phyloP scores from a whole-genome alignment of 2,797 vertebrate species.

The Tokudaia muenninki region DNA sequence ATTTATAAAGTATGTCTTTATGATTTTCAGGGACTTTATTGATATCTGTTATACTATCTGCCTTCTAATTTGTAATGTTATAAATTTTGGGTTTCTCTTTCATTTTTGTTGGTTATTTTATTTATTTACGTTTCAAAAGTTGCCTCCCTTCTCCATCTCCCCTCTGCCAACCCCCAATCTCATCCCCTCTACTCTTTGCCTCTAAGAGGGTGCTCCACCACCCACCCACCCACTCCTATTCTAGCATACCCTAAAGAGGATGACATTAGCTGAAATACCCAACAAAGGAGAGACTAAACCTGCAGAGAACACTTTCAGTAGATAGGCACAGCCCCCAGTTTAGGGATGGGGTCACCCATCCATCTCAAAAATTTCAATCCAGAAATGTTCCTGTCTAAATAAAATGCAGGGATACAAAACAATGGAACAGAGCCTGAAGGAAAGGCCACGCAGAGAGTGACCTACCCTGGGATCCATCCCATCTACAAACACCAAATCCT shows the following conservation, averaged over 20 bases:
- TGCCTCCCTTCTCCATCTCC: too few species aligned
- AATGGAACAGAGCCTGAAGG: too few species aligned
- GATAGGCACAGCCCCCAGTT: background rate
- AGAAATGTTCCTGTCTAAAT: too few species aligned
- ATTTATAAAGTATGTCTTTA: background rate
- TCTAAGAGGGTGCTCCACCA: background rate
- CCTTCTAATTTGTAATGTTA: background rate
- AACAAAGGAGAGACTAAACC: background rate
- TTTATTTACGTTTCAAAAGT: background rate
- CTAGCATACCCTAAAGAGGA: background rate
- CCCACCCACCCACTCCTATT: background rate
- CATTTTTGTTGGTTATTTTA: background rate
- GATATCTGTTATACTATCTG: background rate
- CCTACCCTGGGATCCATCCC: too few species aligned
- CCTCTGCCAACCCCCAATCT: background rate
- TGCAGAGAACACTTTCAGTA: background rate
- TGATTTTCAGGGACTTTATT: background rate
- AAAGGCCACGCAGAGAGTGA: too few species aligned
- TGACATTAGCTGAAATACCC: background rate
- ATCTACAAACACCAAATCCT: too few species aligned
- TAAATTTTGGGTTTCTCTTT: background rate
- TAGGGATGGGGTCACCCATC: background rate
- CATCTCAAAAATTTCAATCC: background rate
- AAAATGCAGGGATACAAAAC: too few species aligned
- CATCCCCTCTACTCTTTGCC: background rate